Base-by-base conservation (phyloP, 2,113 vertebrate species). In the Syngnathoides biaculeatus region DNA sequence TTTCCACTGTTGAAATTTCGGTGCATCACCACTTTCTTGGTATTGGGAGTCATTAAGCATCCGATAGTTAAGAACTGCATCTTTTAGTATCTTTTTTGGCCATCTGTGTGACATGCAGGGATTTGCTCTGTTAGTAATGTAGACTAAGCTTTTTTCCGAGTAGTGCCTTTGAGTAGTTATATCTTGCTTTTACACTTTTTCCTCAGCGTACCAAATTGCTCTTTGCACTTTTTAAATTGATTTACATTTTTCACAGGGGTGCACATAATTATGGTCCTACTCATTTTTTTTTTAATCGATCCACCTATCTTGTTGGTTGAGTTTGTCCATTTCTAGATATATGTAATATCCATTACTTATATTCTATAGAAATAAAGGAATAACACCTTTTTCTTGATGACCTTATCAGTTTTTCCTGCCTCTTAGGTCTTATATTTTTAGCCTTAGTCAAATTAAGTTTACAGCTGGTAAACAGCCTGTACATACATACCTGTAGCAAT, bases 11-110 rank as follows among this genome's bases (percentile, higher is more conserved):
- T 47, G 45, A 4, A 17, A 47, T 47, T 13, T 47, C 45, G 10
- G 8, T 4, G 45, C 30, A 35, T 35, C 30, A 35, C 30, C 30
- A 15, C 13, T 17, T 17, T 47, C 22, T 55, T 26, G 11, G 22
- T 39, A 39, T 19, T n/a, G 30, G 42, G 67, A 42, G 53, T 22
- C 4, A 6, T 66, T 69, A 72, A 72, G 47, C 47, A 24, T 71
- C 27, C 50, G 63, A 39, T 72, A 80, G 67, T 74, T 55, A 74
- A 61, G 48, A 79, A 73, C 71, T 77, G 67, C 68, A 71, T 75
- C 14, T 17, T 71, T 40, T 75, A 70, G 75, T 69, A 52, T 27
- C 2, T 14, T 58, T 35, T 35, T 35, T 35, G 30, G 30, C 26
- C 55, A 56, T 68, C 43, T 2, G 27, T 39, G 27, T 45, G 68